A percentile compares a stretch with the other conserved stretches of the same genome.
Evolutionary conservation across 2,113 vertebrate genomes (phyloP).

Genomic region (Pagrus major): DNA sequence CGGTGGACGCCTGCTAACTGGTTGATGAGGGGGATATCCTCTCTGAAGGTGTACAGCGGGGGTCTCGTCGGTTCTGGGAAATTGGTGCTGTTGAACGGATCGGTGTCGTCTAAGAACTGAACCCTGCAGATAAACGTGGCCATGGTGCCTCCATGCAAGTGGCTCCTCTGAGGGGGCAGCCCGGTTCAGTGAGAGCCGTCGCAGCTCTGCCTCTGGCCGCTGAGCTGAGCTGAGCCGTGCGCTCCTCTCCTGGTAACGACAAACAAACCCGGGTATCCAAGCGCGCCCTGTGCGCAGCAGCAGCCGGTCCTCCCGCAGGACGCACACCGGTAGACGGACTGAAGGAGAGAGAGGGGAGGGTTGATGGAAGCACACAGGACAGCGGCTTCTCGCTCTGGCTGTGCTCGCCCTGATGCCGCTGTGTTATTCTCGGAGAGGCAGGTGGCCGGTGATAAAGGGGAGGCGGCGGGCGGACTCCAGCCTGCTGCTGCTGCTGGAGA

Average conservation of each 20-base stretch:
- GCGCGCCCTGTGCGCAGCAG: conserved; percentile 40
- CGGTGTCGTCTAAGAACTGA: conserved; percentile 96
- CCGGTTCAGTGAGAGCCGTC: conserved; percentile 42
- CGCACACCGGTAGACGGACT: background rate
- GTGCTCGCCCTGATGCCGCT: background rate
- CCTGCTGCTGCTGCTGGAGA: conserved; percentile 54
- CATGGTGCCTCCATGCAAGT: conserved; percentile 90
- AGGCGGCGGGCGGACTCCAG: conserved; percentile 49
- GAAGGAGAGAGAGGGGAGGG: background rate
- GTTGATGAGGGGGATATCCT: conserved; percentile 92
- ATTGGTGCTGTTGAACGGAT: conserved; percentile 96
- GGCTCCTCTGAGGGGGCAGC: conserved; percentile 46
- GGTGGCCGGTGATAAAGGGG: conserved; percentile 61
- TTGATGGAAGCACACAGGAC: conserved; percentile 3
- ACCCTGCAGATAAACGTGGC: conserved; percentile 92
- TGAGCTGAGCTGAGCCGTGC: background rate
- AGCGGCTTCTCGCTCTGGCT: background rate
- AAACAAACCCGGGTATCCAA: conserved; percentile 76
- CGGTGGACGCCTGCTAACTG: conserved; percentile 92
- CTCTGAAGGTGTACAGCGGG: conserved; percentile 91
- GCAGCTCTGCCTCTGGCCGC: background rate
- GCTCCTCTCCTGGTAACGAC: conserved; percentile 65
- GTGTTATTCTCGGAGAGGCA: conserved; percentile 68
- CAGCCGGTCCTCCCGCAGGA: conserved; percentile 42
- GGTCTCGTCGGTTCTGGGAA: conserved; percentile 94